Evolutionary conservation across 53 echinoderm and acorn worm genomes (phyloP).

Genomic region (Echinometra lucunter): DNA sequence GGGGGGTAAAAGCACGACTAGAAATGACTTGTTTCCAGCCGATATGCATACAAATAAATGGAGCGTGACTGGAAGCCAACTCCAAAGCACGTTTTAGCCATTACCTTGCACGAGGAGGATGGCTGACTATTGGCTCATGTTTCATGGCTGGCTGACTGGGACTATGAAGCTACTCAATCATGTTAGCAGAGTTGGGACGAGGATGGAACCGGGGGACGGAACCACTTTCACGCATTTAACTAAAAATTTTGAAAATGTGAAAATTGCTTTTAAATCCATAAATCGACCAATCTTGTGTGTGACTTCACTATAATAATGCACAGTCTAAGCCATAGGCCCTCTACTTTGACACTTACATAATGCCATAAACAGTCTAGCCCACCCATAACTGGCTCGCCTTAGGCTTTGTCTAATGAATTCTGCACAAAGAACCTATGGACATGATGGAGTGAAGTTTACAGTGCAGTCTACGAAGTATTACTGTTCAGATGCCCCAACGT

Average conservation of each 20-base stretch:
- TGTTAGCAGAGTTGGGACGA: background rate
- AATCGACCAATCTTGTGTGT: too few relatives aligned
- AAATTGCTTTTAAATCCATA: background rate
- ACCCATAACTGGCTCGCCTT: too few relatives aligned
- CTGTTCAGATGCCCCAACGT: too few relatives aligned
- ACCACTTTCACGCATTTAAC: background rate
- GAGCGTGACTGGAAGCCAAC: conserved; percentile 27
- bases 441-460: too few relatives aligned
- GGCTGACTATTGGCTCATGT: conserved; percentile 4
- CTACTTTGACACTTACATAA: too few relatives aligned
- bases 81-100: conserved; percentile 7
- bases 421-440: too few relatives aligned
- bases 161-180: too few relatives aligned
- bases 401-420: too few relatives aligned
- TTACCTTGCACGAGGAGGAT: conserved; percentile 18
- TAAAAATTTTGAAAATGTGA: background rate
- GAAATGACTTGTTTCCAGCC: conserved; percentile 11
- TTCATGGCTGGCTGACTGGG: conserved; percentile 3
- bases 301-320: too few relatives aligned
- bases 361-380: too few relatives aligned
- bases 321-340: too few relatives aligned
- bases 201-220: background rate
- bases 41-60: conserved; percentile 61
- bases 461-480: too few relatives aligned
- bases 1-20: background rate